A percentile compares a stretch with the other conserved stretches of the same genome.
phyloP scores from a whole-genome alignment of 2,797 vertebrate species.

The Falco rusticolus region DNA sequence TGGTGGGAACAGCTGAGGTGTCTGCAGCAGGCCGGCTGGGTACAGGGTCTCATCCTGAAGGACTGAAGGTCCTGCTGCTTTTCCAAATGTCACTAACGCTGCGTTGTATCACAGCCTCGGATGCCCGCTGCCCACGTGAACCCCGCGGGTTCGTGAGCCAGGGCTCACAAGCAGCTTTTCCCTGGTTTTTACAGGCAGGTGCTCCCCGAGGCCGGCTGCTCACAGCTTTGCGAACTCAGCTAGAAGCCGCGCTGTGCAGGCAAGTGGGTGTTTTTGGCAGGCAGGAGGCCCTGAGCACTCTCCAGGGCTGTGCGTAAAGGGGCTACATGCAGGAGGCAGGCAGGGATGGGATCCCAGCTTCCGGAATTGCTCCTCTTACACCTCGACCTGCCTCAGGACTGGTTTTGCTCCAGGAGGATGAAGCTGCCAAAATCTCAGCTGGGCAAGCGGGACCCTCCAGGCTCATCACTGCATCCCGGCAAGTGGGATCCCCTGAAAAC shows the following conservation, averaged over 20 bases:
- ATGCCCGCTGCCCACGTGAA: fast-evolving
- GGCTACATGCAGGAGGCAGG: background rate
- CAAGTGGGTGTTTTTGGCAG: background rate
- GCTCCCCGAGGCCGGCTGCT: fast-evolving
- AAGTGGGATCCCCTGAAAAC: background rate
- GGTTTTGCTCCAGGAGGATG: background rate
- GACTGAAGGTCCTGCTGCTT: background rate
- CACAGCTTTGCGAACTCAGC: background rate
- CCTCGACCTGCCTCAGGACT: background rate
- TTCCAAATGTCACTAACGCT: fast-evolving
- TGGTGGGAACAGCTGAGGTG: fast-evolving
- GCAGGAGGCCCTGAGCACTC: background rate
- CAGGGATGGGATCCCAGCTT: fast-evolving
- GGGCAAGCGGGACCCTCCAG: fast-evolving
- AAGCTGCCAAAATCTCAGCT: background rate
- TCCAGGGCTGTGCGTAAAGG: fast-evolving
- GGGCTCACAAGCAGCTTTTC: fast-evolving
- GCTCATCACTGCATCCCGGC: fast-evolving
- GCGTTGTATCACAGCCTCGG: fast-evolving
- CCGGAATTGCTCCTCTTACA: background rate
- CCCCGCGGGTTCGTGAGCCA: fast-evolving
- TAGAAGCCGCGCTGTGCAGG: fast-evolving
- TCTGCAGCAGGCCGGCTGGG: background rate
- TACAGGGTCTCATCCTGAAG: background rate
- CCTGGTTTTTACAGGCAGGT: background rate